Percentiles rank a stretch among this genome's conserved stretches.
Evolutionary conservation across 2,888 invertebrate genomes (phyloP).

Genomic region (Drosophila ustulata): DNA sequence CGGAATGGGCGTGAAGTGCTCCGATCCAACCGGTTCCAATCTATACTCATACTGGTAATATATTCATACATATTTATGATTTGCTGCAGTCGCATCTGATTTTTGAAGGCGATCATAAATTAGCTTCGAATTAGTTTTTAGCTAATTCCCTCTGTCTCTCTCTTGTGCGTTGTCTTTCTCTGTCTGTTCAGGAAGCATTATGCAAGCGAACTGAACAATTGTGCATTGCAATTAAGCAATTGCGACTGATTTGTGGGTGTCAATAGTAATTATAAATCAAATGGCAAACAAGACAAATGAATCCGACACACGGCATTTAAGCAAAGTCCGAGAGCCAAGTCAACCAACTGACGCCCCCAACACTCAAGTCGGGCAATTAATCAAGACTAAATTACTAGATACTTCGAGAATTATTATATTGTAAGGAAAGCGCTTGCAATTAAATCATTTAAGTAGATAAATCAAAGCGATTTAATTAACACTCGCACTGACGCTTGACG

Average conservation of each 20-base stretch:
- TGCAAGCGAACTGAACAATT: constrained; percentile 42
- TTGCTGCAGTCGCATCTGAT: constrained; percentile 25
- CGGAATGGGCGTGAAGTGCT: constrained; percentile 67
- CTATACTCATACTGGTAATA: constrained; percentile 12
- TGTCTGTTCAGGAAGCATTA: constrained; percentile 56
- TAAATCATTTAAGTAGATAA: constrained; percentile 43
- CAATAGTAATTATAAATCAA: constrained; percentile 78
- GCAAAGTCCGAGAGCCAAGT: constrained; percentile 34
- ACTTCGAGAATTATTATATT: constrained; percentile 1
- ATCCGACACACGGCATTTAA: constrained; percentile 16
- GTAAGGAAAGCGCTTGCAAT: constrained; percentile 42
- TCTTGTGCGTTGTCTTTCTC: no score
- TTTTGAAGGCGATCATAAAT: constrained; percentile 61
- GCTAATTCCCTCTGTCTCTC: not conserved
- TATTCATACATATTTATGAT: constrained; percentile 41
- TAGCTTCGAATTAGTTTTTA: constrained; percentile 41
- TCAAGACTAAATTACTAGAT: constrained; percentile 59
- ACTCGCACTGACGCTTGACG: constrained; percentile 10
- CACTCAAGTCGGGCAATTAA: constrained; percentile 57
- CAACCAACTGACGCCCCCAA: constrained; percentile 58
- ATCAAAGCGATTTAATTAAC: constrained; percentile 31
- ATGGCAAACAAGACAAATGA: constrained; percentile 71
- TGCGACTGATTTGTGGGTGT: constrained; percentile 71
- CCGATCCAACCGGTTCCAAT: constrained; percentile 54
- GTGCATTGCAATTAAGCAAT: constrained; percentile 13